Evolutionary conservation across 23 tunicate genomes (phyloP).

Genomic region (Halocynthia roretzi): DNA sequence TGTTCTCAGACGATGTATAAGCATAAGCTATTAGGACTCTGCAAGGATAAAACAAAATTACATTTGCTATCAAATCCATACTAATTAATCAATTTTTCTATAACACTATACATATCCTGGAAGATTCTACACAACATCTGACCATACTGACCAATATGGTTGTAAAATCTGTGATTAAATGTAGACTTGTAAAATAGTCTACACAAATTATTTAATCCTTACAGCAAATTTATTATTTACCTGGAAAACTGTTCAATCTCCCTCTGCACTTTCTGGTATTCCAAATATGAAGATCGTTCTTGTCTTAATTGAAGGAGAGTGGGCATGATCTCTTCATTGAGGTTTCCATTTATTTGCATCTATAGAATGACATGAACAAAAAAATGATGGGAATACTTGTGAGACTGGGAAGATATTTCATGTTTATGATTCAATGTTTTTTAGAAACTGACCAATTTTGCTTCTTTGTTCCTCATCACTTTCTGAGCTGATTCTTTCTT

Average conservation of each 20-base stretch:
- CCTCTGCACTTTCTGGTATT: conserved; percentile 73
- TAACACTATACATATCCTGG: no score
- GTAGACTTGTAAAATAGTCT: no score
- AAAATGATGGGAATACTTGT: not conserved
- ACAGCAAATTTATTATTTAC: not conserved
- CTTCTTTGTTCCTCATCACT: conserved; percentile 88
- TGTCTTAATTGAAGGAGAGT: conserved; percentile 66
- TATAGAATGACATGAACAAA: not conserved
- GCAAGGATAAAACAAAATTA: no score
- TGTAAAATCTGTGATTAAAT: no score
- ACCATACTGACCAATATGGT: no score
- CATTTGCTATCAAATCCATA: no score
- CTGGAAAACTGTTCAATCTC: conserved; percentile 60
- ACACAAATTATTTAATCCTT: no score
- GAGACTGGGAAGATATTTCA: not conserved
- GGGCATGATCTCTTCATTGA: conserved; percentile 88
- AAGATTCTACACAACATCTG: no score
- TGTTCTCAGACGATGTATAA: conserved; percentile 37
- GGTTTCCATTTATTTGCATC: conserved; percentile 19
- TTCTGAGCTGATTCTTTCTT: conserved; percentile 84
- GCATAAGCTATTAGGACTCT: conserved; percentile 66
- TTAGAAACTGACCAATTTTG: conserved; percentile 36
- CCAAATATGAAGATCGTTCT: conserved; percentile 71
- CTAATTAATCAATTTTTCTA: no score
- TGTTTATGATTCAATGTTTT: not conserved